phyloP scores from a whole-genome alignment of 1,140 invertebrate species.

The Aphaenogaster rudis region DNA sequence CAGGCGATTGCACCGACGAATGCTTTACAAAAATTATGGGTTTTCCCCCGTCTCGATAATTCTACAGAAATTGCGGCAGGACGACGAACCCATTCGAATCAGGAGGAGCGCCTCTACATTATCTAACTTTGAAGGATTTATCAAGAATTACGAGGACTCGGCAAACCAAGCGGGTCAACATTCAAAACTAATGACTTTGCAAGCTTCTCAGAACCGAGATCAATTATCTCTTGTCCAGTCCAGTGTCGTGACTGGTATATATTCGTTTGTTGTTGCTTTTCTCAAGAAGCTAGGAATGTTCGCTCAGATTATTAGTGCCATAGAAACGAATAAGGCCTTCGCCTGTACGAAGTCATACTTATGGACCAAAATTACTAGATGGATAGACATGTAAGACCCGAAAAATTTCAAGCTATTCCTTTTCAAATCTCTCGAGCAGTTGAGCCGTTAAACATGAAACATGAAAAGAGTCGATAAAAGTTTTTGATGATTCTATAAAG shows the following conservation, averaged over 20 bases:
- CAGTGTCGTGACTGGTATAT: background rate
- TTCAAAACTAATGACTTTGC: conserved; percentile 12
- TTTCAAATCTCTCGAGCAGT: background rate
- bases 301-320: conserved; percentile 47
- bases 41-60: background rate
- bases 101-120: conserved; percentile 44
- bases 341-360: conserved; percentile 72
- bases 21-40: background rate
- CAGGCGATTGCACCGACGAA: background rate
- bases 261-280: background rate
- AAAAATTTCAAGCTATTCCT: background rate
- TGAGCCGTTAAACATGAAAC: no score
- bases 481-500: background rate
- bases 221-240: background rate
- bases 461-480: background rate
- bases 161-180: background rate
- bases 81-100: background rate
- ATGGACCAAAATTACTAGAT: conserved; percentile 49
- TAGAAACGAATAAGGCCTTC: conserved; percentile 59
- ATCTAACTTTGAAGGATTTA: conserved; percentile 49
- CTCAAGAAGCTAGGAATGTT: conserved; percentile 39
- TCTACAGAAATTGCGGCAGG: background rate
- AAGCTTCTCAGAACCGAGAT: conserved; percentile 24
- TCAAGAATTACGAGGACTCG: conserved; percentile 29
- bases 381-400: conserved; percentile 47